Conservation (phyloP, 2,113 vertebrate species). For the Pteruthius melanotis region DNA sequence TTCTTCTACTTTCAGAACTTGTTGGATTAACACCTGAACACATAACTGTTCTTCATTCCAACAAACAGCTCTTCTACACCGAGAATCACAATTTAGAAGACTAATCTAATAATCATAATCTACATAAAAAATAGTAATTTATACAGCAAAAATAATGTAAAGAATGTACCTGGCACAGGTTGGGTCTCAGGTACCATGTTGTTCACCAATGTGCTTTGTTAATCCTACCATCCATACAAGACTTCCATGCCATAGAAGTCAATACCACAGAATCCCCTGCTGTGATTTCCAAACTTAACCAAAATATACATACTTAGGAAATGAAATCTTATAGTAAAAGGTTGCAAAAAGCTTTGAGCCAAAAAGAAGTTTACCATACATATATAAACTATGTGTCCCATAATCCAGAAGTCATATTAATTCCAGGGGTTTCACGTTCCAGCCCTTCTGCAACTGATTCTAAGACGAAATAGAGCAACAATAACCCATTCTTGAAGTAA, state of each 20-base stretch:
- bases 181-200: not conserved
- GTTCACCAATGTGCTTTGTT: not conserved
- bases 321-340: not conserved
- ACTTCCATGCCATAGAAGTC: not conserved
- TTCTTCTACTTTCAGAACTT: not conserved
- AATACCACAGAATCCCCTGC: not conserved
- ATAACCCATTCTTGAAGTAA: not conserved
- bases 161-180: not conserved
- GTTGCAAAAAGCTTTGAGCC: not conserved
- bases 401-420: not conserved
- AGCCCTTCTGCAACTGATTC: not conserved
- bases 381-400: not conserved
- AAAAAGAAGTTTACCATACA: not conserved
- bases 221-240: not conserved
- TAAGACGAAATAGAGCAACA: not conserved
- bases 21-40: not conserved
- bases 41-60: not conserved
- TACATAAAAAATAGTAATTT: not conserved
- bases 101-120: not conserved
- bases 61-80: not conserved
- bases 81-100: not conserved
- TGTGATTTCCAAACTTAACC: not conserved
- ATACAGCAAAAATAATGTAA: not conserved
- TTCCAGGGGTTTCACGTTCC: not conserved
- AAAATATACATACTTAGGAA: not conserved